These are phyloP conservation scores for Rhincodon typus DNA, from an alignment of 2,797 vertebrate genomes.

Conservation along the genomic window DNA sequence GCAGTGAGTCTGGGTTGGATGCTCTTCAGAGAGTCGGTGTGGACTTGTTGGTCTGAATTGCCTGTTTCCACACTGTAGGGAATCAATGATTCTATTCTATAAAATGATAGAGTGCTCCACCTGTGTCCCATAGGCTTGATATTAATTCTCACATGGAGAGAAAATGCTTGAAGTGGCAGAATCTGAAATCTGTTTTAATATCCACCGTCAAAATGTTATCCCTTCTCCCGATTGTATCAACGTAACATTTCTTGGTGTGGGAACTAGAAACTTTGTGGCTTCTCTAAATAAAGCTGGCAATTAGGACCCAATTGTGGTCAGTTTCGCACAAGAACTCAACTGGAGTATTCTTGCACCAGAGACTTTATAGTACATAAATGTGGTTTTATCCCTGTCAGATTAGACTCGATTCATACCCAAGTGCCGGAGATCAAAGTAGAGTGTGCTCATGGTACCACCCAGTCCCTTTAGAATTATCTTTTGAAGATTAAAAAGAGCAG, in stretches of 20 bases:
- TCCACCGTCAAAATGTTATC: not conserved
- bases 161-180: not conserved
- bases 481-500: not conserved
- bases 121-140: not conserved
- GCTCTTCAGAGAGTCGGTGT: too few species aligned
- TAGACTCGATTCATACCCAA: not conserved
- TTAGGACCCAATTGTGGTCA: not conserved
- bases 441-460: not conserved
- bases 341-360: not conserved
- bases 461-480: slow-evolving; percentile 14
- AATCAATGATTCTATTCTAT: too few species aligned
- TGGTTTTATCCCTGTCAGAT: not conserved
- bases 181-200: not conserved
- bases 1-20: too few species aligned
- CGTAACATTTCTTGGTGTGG: not conserved
- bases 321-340: not conserved
- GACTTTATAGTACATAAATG: not conserved
- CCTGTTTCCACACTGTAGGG: too few species aligned
- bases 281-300: not conserved
- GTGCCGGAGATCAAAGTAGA: not conserved
- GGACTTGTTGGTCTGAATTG: too few species aligned
- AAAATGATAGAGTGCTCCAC: not conserved
- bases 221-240: not conserved
- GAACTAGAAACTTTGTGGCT: not conserved
- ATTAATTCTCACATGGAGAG: not conserved